Percentiles rank a stretch among this genome's conserved stretches.
Conservation (phyloP, 2,113 vertebrate genomes). For the Pterophyllum scalare region DNA sequence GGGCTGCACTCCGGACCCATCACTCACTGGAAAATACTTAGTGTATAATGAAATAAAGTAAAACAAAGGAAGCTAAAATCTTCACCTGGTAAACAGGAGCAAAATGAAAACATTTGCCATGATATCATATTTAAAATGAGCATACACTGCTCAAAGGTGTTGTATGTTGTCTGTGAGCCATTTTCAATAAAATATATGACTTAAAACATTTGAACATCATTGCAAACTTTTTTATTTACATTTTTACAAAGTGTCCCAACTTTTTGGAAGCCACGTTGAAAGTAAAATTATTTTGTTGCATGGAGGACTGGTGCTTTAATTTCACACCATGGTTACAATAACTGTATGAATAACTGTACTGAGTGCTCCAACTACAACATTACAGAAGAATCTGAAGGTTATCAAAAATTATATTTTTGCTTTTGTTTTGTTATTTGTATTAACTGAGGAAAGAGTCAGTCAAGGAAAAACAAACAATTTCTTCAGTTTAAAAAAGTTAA, state of each 20-base stretch:
- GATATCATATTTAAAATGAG: too few species aligned
- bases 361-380: background rate
- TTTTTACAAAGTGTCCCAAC: background rate
- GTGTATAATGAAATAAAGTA: too few species aligned
- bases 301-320: background rate
- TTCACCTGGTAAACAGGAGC: too few species aligned
- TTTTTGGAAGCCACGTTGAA: background rate
- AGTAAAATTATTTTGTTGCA: background rate
- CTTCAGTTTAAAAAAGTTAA: background rate
- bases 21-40: too few species aligned
- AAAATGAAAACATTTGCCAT: too few species aligned
- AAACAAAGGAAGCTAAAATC: too few species aligned
- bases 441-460: background rate
- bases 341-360: background rate
- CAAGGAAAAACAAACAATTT: too few species aligned
- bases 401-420: background rate
- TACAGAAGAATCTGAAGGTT: background rate
- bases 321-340: background rate
- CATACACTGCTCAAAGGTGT: background rate
- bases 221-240: background rate
- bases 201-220: background rate
- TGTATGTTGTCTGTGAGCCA: fast-evolving
- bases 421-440: background rate
- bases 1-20: too few species aligned
- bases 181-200: background rate